phyloP scores from a whole-genome alignment of 2,113 vertebrate genomes.

The Phaethornis superciliosus region DNA sequence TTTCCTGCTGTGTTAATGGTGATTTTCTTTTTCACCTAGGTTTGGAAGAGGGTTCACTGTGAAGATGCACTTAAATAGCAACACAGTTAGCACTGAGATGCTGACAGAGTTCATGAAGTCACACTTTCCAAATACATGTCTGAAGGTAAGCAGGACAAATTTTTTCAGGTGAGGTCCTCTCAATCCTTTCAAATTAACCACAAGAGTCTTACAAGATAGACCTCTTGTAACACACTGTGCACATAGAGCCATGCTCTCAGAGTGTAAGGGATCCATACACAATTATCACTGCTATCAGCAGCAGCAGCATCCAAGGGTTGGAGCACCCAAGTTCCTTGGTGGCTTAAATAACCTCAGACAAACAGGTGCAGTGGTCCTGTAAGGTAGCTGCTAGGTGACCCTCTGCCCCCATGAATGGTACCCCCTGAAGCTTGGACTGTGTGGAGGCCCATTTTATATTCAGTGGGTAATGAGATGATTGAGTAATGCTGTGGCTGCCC shows the following conservation, averaged over 20 bases:
- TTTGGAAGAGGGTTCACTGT: slow-evolving; percentile 97
- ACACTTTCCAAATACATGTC: slow-evolving; percentile 88
- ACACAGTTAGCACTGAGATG: slow-evolving; percentile 74
- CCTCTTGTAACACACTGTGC: not conserved
- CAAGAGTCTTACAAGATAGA: not conserved
- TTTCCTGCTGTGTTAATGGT: not conserved
- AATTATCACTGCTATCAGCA: not conserved
- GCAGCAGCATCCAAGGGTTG: not conserved
- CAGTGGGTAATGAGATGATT: not conserved
- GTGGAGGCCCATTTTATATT: not conserved
- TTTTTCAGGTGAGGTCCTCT: not conserved
- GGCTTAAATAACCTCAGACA: not conserved
- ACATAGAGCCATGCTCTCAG: not conserved
- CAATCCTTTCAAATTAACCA: not conserved
- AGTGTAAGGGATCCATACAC: not conserved
- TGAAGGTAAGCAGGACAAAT: slow-evolving; percentile 84
- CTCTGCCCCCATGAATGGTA: not conserved
- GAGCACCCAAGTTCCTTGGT: not conserved
- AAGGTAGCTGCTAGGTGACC: not conserved
- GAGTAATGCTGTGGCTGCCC: not conserved
- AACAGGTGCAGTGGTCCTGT: not conserved
- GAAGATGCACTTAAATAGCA: slow-evolving; percentile 90
- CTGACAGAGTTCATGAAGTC: slow-evolving; percentile 91
- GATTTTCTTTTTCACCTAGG: slow-evolving; percentile 69
- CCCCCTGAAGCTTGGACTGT: not conserved